Base-by-base conservation (phyloP, 2,113 vertebrate genomes). In the Reinhardtius hippoglossoides region DNA sequence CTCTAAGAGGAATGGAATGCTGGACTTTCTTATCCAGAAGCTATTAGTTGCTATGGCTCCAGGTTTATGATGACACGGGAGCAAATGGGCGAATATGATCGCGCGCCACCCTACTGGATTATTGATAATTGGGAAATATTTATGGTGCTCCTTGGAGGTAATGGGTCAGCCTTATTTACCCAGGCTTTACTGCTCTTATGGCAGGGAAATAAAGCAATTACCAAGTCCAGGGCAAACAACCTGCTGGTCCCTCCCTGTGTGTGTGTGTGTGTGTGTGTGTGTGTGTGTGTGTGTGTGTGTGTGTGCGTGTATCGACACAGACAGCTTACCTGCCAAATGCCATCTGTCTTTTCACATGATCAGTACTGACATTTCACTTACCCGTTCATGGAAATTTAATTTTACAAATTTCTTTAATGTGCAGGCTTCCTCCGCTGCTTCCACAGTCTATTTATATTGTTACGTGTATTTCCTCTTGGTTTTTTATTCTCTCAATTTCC, bases 121-220 rank as follows among this genome's bases (percentile, higher is more conserved):
- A 91, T 91, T 88, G 89, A 92, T 91, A 88, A 92, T 87, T 85
- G 74, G 60, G 82, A 62, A 87, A 87, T 90, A 88, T 89, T 93
- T 91, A 89, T 48, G 42, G 75, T 82, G 18, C 80, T 88, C 78
- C 78, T 91, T 64, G 26, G 79, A 50, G 5, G 80, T 87, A 91
- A 90, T 89, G 84, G 78, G 18, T 72, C 74, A 50, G 74, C 75
- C 74, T 75, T 92, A 82, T 94, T 92, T 92, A 88, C 79, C 75
- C 71, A 80, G 77, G 6, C 59, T 92, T 92, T 88, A 92, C 87
- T 88, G 86, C 86, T 80, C 92, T 91, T 78, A 90, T 84, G 69
- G 83, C 80, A 58, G 82, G 76, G 75, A 85, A 78, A 80, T 90
- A 89, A 90, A 91, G 85, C 75, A 88, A 90, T 93, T 90, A 89